A percentile compares a stretch with the other conserved stretches of the same genome.
These are phyloP conservation scores for Eustalomyia histrio DNA, from an alignment of 2,888 invertebrate species.

Conservation along the genomic window DNA sequence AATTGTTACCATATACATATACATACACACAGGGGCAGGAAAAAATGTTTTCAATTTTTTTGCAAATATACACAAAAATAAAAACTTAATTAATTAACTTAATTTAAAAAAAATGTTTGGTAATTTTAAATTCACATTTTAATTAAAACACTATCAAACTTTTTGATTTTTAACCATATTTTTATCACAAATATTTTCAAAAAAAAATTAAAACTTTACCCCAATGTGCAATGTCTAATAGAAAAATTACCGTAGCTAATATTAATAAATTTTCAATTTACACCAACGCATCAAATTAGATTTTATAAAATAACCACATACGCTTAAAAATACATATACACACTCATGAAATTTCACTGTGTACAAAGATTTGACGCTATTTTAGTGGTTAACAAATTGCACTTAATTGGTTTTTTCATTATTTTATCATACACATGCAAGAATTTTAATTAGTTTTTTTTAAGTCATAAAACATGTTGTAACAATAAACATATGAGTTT, in stretches of 20 bases:
- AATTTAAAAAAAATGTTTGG: too few species aligned
- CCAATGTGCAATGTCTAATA: neutral
- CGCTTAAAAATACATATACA: neutral
- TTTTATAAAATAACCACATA: slow-evolving; percentile 28
- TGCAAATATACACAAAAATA: too few species aligned
- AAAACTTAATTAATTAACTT: too few species aligned
- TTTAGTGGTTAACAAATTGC: slow-evolving; percentile 41
- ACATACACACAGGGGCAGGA: neutral
- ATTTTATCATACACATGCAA: neutral
- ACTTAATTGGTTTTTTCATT: neutral
- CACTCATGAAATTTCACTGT: neutral
- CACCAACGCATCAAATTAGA: slow-evolving; percentile 29
- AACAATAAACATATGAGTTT: neutral
- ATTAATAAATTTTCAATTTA: slow-evolving; percentile 38
- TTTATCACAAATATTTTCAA: too few species aligned
- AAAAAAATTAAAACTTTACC: too few species aligned
- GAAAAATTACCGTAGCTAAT: slow-evolving; percentile 23
- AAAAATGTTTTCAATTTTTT: too few species aligned
- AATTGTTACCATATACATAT: slow-evolving; percentile 41
- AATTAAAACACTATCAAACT: too few species aligned
- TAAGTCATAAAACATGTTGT: neutral
- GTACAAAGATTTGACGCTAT: slow-evolving; percentile 19
- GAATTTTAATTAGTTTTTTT: slow-evolving; percentile 58
- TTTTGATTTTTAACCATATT: too few species aligned
- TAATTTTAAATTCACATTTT: too few species aligned